Evolutionary conservation across 2,113 vertebrate genomes (phyloP), one percentile per base, ranked within the genome.

Genomic region (Emydocephalus ijimae): DNA sequence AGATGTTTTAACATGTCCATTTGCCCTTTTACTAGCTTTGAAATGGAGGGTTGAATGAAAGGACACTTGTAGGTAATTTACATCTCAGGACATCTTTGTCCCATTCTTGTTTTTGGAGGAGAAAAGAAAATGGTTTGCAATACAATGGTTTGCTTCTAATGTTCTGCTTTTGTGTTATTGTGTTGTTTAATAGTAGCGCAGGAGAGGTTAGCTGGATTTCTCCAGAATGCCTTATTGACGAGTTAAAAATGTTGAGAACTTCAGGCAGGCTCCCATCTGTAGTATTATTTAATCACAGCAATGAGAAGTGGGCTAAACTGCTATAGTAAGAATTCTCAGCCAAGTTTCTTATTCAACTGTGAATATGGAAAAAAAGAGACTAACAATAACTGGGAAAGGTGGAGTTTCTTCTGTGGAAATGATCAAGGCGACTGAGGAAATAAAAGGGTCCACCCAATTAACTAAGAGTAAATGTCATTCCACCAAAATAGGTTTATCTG

Each of bases 351-450:
- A 4, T 39, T 74, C 54, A 48, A 85, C 34, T 45, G 50, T 81
- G 50, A 45, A 55, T 61, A 55, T 74, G 34, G 56, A 6, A 43
- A 95, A 93, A 55, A 88, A 21, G 48, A 29, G 94, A 93, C 94
- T 96, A 96, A 97, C 95, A 94, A 52, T 93, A 96, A 94, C 85
- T 90, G 61, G 55, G 93, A 94, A 94, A 95, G 88, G 91, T 91
- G 92, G 88, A 11, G 52, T 64, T 81, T 91, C 89, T 95, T 43
- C 92, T 95, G 29, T 95, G 96, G 96, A 96, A 96, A 95, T 55
- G 90, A 34, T 94, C 92, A 86, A 93, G 81, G 64, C 59, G 48
- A 74, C 23, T 10, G 88, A 59, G 88, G 74, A 85, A 92, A 39
- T 48, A 43, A 50, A n/a, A 64, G 9, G 45, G n/a, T 86, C 56